Conservation (phyloP, 2,113 vertebrate species). For the Narcine bancroftii region DNA sequence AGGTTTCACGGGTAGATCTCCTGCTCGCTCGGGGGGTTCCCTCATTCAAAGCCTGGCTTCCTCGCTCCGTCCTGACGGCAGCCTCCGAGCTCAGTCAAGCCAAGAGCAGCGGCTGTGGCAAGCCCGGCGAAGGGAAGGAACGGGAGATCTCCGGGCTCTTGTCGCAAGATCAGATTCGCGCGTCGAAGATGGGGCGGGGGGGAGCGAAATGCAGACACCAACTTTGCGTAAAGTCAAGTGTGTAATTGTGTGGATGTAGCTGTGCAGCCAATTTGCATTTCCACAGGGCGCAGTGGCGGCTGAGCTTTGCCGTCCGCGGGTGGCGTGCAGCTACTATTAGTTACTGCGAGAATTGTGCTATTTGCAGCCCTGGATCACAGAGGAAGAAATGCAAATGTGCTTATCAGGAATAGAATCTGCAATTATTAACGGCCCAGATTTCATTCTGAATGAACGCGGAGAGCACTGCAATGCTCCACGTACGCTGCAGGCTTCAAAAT, state of each 20-base stretch:
- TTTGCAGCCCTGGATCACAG: neutral
- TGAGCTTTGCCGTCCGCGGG: neutral
- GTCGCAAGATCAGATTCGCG: conserved; percentile 5
- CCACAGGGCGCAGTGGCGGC: neutral
- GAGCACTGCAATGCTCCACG: neutral
- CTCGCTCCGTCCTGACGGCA: neutral
- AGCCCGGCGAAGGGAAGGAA: neutral
- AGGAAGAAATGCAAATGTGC: neutral
- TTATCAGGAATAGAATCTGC: neutral
- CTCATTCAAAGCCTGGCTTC: neutral
- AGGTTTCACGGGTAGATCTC: neutral
- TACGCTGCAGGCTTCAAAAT: neutral
- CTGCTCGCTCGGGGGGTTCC: neutral
- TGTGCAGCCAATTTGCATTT: neutral
- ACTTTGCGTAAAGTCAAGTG: neutral
- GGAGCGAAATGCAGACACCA: neutral
- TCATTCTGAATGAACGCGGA: neutral
- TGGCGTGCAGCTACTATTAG: neutral
- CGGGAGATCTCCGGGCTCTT: neutral
- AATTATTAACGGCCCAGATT: neutral
- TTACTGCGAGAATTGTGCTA: neutral
- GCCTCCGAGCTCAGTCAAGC: neutral
- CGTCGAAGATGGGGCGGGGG: neutral
- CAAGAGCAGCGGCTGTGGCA: neutral
- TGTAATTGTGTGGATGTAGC: neutral